These are phyloP conservation scores for Odontomachus brunneus DNA, from an alignment of 1,140 invertebrate genomes.

Conservation along the genomic window DNA sequence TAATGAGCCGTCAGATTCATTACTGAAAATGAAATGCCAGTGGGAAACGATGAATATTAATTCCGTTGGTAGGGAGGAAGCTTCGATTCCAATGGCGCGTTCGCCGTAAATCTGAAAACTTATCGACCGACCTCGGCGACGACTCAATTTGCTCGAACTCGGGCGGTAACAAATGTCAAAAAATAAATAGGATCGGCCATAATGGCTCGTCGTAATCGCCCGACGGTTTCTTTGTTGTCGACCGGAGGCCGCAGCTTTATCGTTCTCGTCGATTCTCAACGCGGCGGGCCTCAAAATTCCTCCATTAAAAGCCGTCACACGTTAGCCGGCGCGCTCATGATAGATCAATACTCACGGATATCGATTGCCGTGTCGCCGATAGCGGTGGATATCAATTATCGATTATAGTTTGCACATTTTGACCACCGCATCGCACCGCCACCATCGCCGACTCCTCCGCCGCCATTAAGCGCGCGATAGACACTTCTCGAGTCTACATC, in stretches of 20 bases:
- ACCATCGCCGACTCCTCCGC: too few relatives aligned
- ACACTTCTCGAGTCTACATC: too few relatives aligned
- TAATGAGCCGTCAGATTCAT: conserved; percentile 58
- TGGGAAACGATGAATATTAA: conserved; percentile 66
- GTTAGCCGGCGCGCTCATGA: conserved; percentile 18
- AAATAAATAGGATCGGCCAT: conserved; percentile 37
- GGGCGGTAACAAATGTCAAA: conserved; percentile 28
- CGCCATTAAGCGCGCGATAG: too few relatives aligned
- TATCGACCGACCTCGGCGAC: background rate
- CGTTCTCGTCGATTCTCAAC: conserved; percentile 28
- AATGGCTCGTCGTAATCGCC: conserved; percentile 20
- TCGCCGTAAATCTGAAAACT: conserved; percentile 61
- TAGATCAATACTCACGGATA: conserved; percentile 53
- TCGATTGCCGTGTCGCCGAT: conserved; percentile 45
- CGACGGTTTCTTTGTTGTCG: conserved; percentile 35
- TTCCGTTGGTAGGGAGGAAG: conserved; percentile 11
- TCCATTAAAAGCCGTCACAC: conserved; percentile 51
- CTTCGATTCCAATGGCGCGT: background rate
- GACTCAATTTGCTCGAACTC: conserved; percentile 7
- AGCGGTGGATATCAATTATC: conserved; percentile 45
- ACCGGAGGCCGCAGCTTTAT: background rate
- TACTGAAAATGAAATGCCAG: conserved; percentile 24
- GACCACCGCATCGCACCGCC: background rate
- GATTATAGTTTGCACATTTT: conserved; percentile 37
- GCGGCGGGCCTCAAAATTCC: conserved; percentile 36